phyloP scores from a whole-genome alignment of 2,113 vertebrate genomes.

The Nanorana parkeri region DNA sequence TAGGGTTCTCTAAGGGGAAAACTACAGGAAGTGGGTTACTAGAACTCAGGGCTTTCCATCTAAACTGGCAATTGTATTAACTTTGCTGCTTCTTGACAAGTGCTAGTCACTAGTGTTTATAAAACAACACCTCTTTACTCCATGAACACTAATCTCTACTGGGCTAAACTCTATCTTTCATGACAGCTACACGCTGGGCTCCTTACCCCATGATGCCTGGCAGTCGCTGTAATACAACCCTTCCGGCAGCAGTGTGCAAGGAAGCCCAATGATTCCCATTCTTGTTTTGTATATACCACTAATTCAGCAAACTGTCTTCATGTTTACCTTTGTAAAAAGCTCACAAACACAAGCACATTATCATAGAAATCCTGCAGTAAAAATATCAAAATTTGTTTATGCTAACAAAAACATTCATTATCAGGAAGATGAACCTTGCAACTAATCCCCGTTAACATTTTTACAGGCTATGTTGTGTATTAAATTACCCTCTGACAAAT shows the following conservation, averaged over 20 bases:
- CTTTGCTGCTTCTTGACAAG: too few species aligned
- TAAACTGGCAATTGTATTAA: too few species aligned
- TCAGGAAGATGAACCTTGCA: slow-evolving; percentile 68
- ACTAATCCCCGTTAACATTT: slow-evolving; percentile 57
- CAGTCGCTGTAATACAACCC: neutral
- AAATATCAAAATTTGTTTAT: slow-evolving; percentile 73
- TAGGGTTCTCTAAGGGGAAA: too few species aligned
- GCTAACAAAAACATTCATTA: slow-evolving; percentile 65
- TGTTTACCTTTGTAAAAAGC: slow-evolving; percentile 34
- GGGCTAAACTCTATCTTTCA: neutral
- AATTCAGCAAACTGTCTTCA: neutral
- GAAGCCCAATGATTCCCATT: neutral
- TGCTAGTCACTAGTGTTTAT: too few species aligned
- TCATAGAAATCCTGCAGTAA: slow-evolving; percentile 73
- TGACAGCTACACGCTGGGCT: neutral
- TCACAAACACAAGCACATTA: slow-evolving; percentile 70
- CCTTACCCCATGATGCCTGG: neutral
- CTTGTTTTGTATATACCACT: neutral
- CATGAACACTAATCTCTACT: too few species aligned
- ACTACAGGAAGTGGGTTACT: too few species aligned
- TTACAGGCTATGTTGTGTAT: slow-evolving; percentile 65
- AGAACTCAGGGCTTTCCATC: too few species aligned
- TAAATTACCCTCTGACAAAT: slow-evolving; percentile 68
- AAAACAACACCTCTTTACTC: too few species aligned
- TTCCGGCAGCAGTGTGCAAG: slow-evolving; percentile 4